Evolutionary conservation across 1,140 invertebrate species (phyloP), one percentile per base, ranked within the genome.

Genomic region (Probaryconus sp.): DNA sequence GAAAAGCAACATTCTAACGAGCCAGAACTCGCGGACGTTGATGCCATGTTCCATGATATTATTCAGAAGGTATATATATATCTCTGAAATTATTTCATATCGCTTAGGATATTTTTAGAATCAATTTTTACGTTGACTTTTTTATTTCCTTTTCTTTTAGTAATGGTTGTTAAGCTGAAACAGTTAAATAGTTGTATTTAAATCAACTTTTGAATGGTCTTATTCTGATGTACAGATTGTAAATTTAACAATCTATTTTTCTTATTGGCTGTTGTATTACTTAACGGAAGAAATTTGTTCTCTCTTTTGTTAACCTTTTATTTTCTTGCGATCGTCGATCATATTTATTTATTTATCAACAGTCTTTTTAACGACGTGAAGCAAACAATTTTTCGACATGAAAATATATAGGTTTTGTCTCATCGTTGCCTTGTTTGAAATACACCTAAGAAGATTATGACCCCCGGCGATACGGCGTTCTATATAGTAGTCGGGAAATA

Each of bases 41-140:
- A 84, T 31, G 18, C 28, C 16, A 35, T 65, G 0, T 85, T 81
- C 58, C 79, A 77, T 35, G 61, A 74, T 5, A 40, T 58, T 5
- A 10, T 84, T 20, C 37, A 76, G 11, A 76, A 58, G 77, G 81
- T 85, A 55, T 20, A 21, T 16, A 33, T 5, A 28, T 1, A n/a
- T n/a, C n/a, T n/a, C n/a, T n/a, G n/a, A 28, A 20, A 37, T 33
- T 31, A 30, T 24, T n/a, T 47, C 9, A 14, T 38, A 4, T 24
- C 7, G 3, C 7, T 24, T 24, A 24, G 3, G 21, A 7, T 4
- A 24, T 24, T 24, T n/a, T n/a, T n/a, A n/a, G n/a, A n/a, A n/a
- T n/a, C n/a, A n/a, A n/a, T n/a, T n/a, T n/a, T n/a, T n/a, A n/a
- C n/a, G n/a, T n/a, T n/a, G n/a, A 24, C 21, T 4, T 24, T 24